Evolutionary conservation across 2,888 invertebrate species (phyloP).

Genomic region (Yponomeuta plumbellus): DNA sequence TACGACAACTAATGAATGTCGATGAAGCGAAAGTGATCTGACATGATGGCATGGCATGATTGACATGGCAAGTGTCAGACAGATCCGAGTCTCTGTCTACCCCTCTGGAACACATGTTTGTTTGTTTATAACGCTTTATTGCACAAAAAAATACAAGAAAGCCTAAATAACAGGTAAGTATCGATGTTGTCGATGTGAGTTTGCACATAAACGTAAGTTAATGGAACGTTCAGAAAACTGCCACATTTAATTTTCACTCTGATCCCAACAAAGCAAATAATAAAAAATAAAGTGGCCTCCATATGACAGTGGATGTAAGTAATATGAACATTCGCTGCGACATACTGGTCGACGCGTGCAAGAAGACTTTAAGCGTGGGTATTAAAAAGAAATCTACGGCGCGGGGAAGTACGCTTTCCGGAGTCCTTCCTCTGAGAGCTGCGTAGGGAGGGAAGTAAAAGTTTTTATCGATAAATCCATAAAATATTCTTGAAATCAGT

Average conservation of each 20-base stretch:
- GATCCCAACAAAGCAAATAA: constrained; percentile 18
- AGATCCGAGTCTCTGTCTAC: too few species aligned
- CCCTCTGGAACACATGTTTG: too few species aligned
- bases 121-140: too few species aligned
- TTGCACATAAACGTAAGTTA: too few species aligned
- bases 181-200: too few species aligned
- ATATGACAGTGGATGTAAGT: not conserved
- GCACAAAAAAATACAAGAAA: too few species aligned
- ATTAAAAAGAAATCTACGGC: constrained; percentile 71
- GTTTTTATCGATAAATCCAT: not conserved
- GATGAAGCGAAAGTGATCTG: too few species aligned
- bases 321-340: constrained; percentile 7
- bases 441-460: too few species aligned
- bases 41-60: too few species aligned
- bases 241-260: not conserved
- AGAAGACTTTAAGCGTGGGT: constrained; percentile 66
- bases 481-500: not conserved
- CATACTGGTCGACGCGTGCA: constrained; percentile 26
- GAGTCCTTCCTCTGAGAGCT: constrained; percentile 23
- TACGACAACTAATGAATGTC: too few species aligned
- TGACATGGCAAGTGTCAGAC: too few species aligned
- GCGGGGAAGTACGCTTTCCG: constrained; percentile 46
- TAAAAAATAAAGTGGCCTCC: not conserved
- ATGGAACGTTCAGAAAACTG: not conserved
- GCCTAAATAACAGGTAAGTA: too few species aligned